Base-by-base conservation (phyloP, 2,797 vertebrate genomes). In the Molossus alvarezi region DNA sequence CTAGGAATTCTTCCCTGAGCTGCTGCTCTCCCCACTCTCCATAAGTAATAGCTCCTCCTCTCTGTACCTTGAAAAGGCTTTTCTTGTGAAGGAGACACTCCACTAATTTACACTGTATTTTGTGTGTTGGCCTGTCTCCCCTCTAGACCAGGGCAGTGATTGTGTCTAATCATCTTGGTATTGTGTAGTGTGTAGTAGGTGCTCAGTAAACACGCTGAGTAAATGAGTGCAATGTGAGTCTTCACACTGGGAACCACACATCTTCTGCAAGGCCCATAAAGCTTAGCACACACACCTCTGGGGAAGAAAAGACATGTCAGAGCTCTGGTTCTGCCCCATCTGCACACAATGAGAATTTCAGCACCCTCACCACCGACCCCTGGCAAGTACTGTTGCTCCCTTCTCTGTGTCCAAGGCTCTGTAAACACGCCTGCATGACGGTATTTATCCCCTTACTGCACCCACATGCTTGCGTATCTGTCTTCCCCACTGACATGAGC, bases 391-490 rank as follows among this genome's bases (percentile, higher is more conserved):
- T 33, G 53, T 53, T 45, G 6, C 72, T 60, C 37, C 57, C 71
- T 60, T 64, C 65, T 88, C 75, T 72, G 90, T 25, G 55, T 37
- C 86, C 77, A 45, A 60, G 45, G 14, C 85, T 90, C 67, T 67
- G 51, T 51, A 90, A 93, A 92, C 90, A 88, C 0, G 58, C 64
- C 76, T 4, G 37, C 83, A 15, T 7, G 9, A 4, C 5, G 25
- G 75, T 55, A 75, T 83, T 92, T 80, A 89, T 72, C 62, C 81
- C 27, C 51, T 11, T 9, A 81, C 2, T 12, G 51, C 55, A 77
- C 62, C 75, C 57, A 48, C 71, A 84, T 95, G 88, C 95, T 85
- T 86, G 84, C 37, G 2, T 84, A 51, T 92, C 88, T 83, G 92
- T 92, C 95, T 97, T 91, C 75, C 23, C 83, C 25, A 85, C 33